Base-by-base conservation (phyloP, 2,113 vertebrate genomes). In the Coregonus clupeaformis region DNA sequence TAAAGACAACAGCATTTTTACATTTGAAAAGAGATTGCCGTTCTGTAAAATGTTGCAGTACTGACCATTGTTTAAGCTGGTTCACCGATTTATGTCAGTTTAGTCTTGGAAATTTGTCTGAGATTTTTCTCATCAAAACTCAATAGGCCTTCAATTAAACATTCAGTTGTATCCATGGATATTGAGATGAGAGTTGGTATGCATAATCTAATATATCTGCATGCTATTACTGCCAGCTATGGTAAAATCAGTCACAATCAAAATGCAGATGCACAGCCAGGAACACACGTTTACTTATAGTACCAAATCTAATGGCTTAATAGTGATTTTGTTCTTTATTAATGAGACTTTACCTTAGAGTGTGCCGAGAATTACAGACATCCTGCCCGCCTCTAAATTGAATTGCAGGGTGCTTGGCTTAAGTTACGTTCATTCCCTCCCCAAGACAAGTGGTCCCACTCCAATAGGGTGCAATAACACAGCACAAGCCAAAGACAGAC, bases 321-420 rank as follows among this genome's bases (percentile, higher is more conserved):
- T 75, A 60, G 47, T 60, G 68, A 55, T 47, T 71, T 75, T 75
- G 69, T 64, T 75, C 68, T 74, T 75, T 68, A 77, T 68, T 78
- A 77, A 75, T 71, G 80, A 73, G 73, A 32, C 57, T 71, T 73
- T 52, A 52, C 49, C 49, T 16, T 29, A n/a, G 55, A 68, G 67
- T 36, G 49, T 64, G 47, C 45, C 30, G 64, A 47, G 74, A 55
- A 69, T 49, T 63, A 70, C 47, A 76, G 32, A 59, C 30, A 25
- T 24, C 6, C 30, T 36, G 18, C 69, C 45, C 18, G 29, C 36
- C 74, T 76, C 49, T 59, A 82, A 76, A 69, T 25, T 60, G 71
- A 70, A 57, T 75, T 73, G 62, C 20, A n/a, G 49, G n/a, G 25
- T 64, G 55, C 52, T 68, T 29, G 18, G 47, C 52, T 49, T 52